A percentile compares a stretch with the other conserved stretches of the same genome.
Evolutionary conservation across 2,797 vertebrate species (phyloP).

Genomic region (Clarias laeviceps): DNA sequence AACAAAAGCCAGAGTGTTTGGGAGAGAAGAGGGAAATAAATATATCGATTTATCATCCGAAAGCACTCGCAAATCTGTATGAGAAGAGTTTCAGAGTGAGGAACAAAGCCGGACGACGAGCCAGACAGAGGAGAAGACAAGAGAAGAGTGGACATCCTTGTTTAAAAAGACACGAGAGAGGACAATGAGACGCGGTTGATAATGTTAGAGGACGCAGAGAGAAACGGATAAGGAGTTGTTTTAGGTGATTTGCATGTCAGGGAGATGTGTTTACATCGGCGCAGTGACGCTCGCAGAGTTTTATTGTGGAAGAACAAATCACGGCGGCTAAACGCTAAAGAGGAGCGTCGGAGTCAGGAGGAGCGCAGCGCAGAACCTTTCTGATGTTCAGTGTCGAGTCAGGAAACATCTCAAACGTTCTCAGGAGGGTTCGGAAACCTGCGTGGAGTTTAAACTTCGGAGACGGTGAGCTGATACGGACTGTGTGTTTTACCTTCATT

Average conservation of each 20-base stretch:
- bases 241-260: slow-evolving; percentile 22
- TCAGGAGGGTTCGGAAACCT: too few relatives aligned
- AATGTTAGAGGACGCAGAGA: not conserved
- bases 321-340: not conserved
- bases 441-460: too few relatives aligned
- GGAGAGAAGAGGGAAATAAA: not conserved
- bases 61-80: not conserved
- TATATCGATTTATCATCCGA: not conserved
- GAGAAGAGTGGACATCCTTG: not conserved
- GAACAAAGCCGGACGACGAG: not conserved
- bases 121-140: not conserved
- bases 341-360: too few relatives aligned
- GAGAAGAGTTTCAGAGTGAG: not conserved
- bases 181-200: not conserved
- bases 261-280: not conserved
- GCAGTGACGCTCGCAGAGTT: not conserved
- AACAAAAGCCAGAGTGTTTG: not conserved
- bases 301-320: not conserved
- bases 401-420: too few relatives aligned
- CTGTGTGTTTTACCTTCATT: not conserved
- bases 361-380: too few relatives aligned
- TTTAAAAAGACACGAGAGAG: not conserved
- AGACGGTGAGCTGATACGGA: too few relatives aligned
- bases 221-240: not conserved
- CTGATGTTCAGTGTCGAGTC: too few relatives aligned